These are phyloP conservation scores for Bovichtus diacanthus DNA, from an alignment of 2,797 vertebrate species.

Conservation along the genomic window DNA sequence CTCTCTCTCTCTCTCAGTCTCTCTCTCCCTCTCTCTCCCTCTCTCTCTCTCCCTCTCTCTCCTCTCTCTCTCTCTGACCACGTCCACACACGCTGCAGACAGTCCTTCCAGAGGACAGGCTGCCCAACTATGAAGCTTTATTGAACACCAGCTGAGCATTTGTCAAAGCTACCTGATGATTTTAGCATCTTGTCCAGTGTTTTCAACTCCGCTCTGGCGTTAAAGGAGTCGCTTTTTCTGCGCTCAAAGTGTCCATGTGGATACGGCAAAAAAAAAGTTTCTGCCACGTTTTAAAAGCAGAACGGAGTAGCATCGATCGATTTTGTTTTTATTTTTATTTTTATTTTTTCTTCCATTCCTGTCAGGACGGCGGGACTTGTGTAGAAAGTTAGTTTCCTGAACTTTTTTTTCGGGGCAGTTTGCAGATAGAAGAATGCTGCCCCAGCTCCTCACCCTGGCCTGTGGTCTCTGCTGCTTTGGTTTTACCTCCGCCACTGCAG, in stretches of 20 bases:
- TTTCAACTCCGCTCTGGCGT: constrained; percentile 16
- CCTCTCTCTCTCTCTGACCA: constrained; percentile 56
- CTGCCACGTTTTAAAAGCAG: constrained; percentile 42
- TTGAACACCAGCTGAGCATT: constrained; percentile 35
- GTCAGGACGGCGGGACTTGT: constrained; percentile 21
- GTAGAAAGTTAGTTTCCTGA: neutral
- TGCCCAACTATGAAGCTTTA: constrained; percentile 50
- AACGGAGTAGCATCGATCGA: constrained; percentile 19
- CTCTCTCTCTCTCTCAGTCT: constrained; percentile 35
- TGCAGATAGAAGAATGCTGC: constrained; percentile 75
- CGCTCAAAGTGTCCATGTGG: constrained; percentile 44
- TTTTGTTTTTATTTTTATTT: neutral
- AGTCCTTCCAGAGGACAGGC: constrained; percentile 37
- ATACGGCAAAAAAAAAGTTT: constrained; percentile 6
- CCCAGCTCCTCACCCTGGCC: constrained; percentile 76
- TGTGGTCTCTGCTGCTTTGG: constrained; percentile 73
- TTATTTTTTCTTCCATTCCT: neutral
- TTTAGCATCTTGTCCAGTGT: neutral
- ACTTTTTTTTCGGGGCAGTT: constrained; percentile 25
- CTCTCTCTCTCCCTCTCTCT: constrained; percentile 33
- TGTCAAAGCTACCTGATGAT: constrained; percentile 8
- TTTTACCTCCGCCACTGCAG: constrained; percentile 67
- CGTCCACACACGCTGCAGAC: constrained; percentile 71
- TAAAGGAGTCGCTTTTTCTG: constrained; percentile 7
- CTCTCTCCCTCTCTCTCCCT: constrained; percentile 26